Conservation (phyloP, 2,888 invertebrate genomes). For the Margaritifera margaritifera region DNA sequence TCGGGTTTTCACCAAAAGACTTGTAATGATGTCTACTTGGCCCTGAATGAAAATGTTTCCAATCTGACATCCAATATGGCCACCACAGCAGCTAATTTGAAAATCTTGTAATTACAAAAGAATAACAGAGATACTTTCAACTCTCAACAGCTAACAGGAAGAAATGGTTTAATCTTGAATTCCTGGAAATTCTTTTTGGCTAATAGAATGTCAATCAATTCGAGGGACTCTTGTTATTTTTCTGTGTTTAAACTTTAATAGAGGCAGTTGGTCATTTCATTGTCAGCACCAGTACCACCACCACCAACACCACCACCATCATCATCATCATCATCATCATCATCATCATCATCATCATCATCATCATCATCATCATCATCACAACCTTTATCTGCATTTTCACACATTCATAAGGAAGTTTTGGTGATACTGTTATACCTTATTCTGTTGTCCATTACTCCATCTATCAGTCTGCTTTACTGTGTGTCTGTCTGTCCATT, state of each 20-base stretch:
- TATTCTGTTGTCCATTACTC: background rate
- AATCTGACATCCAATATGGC: too few species aligned
- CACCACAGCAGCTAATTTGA: too few species aligned
- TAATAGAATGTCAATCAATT: too few species aligned
- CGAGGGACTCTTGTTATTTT: too few species aligned
- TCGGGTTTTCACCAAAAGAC: background rate
- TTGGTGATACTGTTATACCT: background rate
- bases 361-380: constrained; percentile 3
- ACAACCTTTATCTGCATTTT: background rate
- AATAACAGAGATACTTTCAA: background rate
- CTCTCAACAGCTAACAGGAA: too few species aligned
- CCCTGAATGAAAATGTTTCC: too few species aligned
- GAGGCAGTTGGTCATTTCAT: background rate
- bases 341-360: constrained; percentile 15
- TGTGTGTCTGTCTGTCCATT: too few species aligned
- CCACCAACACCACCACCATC: constrained; percentile 15
- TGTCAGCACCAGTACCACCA: background rate
- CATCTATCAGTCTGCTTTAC: background rate
- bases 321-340: constrained; percentile 20
- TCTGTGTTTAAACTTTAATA: too few species aligned
- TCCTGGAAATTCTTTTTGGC: too few species aligned
- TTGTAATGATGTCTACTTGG: too few species aligned
- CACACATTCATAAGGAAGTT: background rate
- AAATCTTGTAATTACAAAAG: background rate
- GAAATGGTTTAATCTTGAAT: too few species aligned